phyloP scores from a whole-genome alignment of 2,888 invertebrate species.

The Agrilus mali region DNA sequence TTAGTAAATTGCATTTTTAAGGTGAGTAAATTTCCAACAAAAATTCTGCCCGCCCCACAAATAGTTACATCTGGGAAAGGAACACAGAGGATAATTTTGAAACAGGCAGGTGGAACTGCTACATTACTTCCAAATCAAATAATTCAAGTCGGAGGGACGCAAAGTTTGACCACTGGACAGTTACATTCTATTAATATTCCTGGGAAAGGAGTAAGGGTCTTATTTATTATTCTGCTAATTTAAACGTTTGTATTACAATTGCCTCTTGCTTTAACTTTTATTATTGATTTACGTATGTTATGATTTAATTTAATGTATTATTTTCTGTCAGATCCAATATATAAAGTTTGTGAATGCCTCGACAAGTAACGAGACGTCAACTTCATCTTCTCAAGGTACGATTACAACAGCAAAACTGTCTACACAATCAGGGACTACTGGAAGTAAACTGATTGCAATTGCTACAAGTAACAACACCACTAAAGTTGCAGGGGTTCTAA shows the following conservation, averaged over 20 bases:
- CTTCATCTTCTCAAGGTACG: neutral
- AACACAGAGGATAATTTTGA: constrained; percentile 42
- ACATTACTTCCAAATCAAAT: constrained; percentile 31
- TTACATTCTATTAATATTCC: constrained; percentile 63
- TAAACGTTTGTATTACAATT: neutral
- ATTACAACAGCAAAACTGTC: constrained; percentile 7
- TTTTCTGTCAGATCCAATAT: constrained; percentile 47
- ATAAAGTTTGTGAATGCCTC: constrained; percentile 49
- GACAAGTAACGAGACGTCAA: constrained; percentile 27
- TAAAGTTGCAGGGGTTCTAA: constrained; percentile 19
- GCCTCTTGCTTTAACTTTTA: constrained; percentile 1
- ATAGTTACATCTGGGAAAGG: constrained; percentile 27
- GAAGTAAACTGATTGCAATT: constrained; percentile 12
- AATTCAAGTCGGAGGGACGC: constrained; percentile 28
- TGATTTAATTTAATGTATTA: too few species aligned
- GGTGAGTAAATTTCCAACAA: constrained; percentile 52
- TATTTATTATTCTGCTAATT: too few species aligned
- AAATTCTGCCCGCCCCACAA: constrained; percentile 52
- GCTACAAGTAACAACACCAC: constrained; percentile 13
- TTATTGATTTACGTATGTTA: constrained; percentile 1
- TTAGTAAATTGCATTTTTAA: constrained; percentile 31
- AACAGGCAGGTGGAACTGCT: constrained; percentile 32
- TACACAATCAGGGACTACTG: constrained; percentile 9
- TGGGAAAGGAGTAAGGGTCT: constrained; percentile 48
- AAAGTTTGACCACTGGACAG: constrained; percentile 35